phyloP scores from a whole-genome alignment of 2,797 vertebrate genomes.

The Halcyon smyrnensis region DNA sequence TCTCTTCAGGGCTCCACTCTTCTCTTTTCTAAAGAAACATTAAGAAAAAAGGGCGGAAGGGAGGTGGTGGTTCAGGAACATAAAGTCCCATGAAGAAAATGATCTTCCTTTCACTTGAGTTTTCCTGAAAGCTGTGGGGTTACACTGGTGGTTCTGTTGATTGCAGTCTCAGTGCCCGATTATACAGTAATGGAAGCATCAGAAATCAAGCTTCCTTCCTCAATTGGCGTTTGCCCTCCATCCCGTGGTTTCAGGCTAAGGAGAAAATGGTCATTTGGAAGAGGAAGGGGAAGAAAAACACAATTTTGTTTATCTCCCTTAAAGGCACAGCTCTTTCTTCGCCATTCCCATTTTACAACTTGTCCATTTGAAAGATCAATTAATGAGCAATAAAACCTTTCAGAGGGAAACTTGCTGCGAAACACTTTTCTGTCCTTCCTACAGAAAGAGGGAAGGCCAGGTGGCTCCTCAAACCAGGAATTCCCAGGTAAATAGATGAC shows the following conservation, averaged over 20 bases:
- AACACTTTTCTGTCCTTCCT: not conserved
- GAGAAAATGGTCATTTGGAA: conserved; percentile 71
- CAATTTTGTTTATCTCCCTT: conserved; percentile 27
- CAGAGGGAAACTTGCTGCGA: not conserved
- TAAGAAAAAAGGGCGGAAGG: conserved; percentile 30
- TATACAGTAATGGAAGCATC: conserved; percentile 72
- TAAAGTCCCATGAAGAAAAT: conserved; percentile 60
- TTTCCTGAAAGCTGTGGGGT: conserved; percentile 61
- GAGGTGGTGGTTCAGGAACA: conserved; percentile 38
- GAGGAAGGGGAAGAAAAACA: not conserved
- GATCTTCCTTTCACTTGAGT: conserved; percentile 58
- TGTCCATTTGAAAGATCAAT: conserved; percentile 33
- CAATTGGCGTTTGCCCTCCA: conserved; percentile 69
- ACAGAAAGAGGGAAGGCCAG: not conserved
- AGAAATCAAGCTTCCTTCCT: conserved; percentile 65
- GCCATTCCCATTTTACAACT: not conserved
- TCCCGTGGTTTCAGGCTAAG: conserved; percentile 56
- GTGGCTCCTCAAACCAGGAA: not conserved
- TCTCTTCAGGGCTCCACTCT: not conserved
- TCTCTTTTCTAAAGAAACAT: conserved; percentile 23
- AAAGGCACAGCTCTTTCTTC: not conserved
- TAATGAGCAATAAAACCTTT: not conserved
- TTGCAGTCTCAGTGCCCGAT: conserved; percentile 60
- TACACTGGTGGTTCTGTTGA: conserved; percentile 46
- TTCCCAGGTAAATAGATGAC: not conserved